phyloP scores from a whole-genome alignment of 2,797 vertebrate genomes.

The Leontopithecus rosalia region DNA sequence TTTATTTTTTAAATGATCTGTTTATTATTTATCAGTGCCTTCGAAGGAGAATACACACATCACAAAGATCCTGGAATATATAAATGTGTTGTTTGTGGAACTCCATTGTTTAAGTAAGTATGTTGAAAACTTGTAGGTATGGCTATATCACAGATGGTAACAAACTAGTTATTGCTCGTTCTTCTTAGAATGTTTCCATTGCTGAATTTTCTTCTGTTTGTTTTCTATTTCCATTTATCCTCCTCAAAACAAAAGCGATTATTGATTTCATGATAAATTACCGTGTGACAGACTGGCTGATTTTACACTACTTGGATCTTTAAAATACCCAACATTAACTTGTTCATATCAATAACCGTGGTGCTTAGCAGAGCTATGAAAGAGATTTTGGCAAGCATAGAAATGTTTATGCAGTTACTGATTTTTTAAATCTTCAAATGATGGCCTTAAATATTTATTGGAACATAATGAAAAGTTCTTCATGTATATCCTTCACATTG shows the following conservation, averaged over 20 bases:
- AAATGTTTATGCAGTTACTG: conserved; percentile 9
- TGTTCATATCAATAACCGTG: background rate
- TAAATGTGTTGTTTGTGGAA: conserved; percentile 93
- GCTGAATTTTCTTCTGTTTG: conserved; percentile 20
- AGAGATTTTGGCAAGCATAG: conserved; percentile 37
- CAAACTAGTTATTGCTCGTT: background rate
- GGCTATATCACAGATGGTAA: background rate
- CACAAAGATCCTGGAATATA: conserved; percentile 94
- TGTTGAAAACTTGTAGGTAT: background rate
- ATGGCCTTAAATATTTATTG: conserved; percentile 25
- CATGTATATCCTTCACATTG: background rate
- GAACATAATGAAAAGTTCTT: conserved; percentile 37
- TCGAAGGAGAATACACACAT: conserved; percentile 91
- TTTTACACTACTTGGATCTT: conserved; percentile 18
- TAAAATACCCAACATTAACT: background rate
- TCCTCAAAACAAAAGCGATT: background rate
- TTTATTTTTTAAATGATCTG: conserved; percentile 58
- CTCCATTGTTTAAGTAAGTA: conserved; percentile 93
- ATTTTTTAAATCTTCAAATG: background rate
- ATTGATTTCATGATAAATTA: conserved; percentile 1
- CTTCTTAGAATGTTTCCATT: background rate
- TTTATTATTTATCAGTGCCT: conserved; percentile 89
- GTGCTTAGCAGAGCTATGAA: background rate
- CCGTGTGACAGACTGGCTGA: background rate
- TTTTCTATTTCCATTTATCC: background rate